Evolutionary conservation across 2,797 vertebrate genomes (phyloP).

Genomic region (Selene dorsalis): DNA sequence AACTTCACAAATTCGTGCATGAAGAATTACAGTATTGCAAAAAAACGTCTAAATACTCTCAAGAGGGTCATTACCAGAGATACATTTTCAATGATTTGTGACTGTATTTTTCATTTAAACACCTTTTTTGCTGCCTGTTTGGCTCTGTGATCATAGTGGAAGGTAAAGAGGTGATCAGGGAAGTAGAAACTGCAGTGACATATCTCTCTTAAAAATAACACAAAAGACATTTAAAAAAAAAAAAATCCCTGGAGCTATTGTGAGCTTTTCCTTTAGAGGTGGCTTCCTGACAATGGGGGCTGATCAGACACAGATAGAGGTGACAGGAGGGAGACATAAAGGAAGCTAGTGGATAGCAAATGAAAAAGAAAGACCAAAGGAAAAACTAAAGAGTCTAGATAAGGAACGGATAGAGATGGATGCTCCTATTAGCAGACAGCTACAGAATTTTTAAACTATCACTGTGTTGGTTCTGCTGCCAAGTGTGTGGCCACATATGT

Average conservation of each 20-base stretch:
- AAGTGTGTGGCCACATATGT: neutral
- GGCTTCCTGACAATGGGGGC: conserved; percentile 40
- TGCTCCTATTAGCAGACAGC: conserved; percentile 56
- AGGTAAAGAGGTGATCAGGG: conserved; percentile 47
- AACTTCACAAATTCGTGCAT: conserved; percentile 16
- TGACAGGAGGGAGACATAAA: conserved; percentile 40
- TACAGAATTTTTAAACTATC: conserved; percentile 46
- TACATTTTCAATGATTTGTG: conserved; percentile 36
- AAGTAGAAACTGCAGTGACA: conserved; percentile 22
- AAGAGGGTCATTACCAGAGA: conserved; percentile 2
- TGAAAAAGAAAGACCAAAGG: conserved; percentile 33
- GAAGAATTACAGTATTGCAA: conserved; percentile 9
- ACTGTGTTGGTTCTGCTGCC: conserved; percentile 23
- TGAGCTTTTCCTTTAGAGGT: conserved; percentile 37
- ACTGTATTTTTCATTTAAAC: conserved; percentile 48
- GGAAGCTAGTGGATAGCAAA: conserved; percentile 52
- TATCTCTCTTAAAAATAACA: conserved; percentile 21
- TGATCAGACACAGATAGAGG: conserved; percentile 54
- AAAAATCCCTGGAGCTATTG: conserved; percentile 16
- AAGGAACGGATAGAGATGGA: conserved; percentile 50
- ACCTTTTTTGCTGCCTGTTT: conserved; percentile 4
- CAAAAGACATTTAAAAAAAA: conserved; percentile 4
- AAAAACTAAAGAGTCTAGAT: conserved; percentile 44
- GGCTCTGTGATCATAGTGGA: conserved; percentile 29
- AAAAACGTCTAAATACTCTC: conserved; percentile 12